phyloP scores from a whole-genome alignment of 2,113 vertebrate species.

The Gallinago undulata region DNA sequence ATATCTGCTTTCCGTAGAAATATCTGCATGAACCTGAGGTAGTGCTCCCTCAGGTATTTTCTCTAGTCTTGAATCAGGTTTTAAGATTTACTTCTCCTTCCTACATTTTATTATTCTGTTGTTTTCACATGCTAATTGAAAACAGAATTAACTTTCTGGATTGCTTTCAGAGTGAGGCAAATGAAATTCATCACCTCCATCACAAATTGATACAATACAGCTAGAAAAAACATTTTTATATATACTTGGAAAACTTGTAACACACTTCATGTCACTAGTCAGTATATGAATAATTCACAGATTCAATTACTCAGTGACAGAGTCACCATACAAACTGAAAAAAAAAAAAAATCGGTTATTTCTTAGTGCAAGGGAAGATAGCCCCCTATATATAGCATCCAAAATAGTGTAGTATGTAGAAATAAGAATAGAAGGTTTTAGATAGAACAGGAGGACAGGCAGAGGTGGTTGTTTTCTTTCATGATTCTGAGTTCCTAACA shows the following conservation, averaged over 20 bases:
- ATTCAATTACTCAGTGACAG: constrained; percentile 9
- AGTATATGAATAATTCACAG: constrained; percentile 31
- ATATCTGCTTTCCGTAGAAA: neutral
- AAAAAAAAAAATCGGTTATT: neutral
- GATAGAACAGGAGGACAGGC: neutral
- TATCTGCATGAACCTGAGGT: rapidly evolving
- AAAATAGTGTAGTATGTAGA: neutral
- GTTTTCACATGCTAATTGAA: constrained; percentile 5
- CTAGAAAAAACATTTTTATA: neutral
- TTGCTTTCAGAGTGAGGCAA: constrained; percentile 23
- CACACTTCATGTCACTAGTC: neutral
- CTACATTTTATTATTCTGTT: neutral
- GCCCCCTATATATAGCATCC: neutral
- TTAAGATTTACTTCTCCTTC: neutral
- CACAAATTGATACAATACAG: constrained; percentile 11
- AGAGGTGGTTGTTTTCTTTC: neutral
- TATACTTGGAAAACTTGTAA: neutral
- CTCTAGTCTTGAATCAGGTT: neutral
- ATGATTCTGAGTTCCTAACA: neutral
- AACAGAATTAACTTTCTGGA: constrained; percentile 14
- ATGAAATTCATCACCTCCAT: constrained; percentile 17
- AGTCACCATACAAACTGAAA: neutral
- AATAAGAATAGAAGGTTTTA: neutral
- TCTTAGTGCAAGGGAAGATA: neutral
- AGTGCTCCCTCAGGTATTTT: neutral